Percentiles rank a stretch among this genome's conserved stretches.
Evolutionary conservation across 64 coral and sea anemone genomes (phyloP).

Genomic region (Porites lutea): DNA sequence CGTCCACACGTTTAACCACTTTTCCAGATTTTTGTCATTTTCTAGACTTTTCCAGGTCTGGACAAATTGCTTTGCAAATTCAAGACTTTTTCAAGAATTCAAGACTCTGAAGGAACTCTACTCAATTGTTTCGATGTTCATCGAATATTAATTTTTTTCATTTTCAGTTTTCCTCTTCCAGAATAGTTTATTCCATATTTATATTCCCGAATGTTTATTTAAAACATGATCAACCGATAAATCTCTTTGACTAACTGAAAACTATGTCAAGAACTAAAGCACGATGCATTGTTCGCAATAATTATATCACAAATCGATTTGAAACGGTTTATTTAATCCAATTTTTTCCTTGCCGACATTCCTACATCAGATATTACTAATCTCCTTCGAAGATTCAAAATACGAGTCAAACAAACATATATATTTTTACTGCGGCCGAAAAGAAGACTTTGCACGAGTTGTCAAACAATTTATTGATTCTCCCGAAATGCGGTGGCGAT

Average conservation of each 20-base stretch:
- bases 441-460: background rate
- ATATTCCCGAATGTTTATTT: background rate
- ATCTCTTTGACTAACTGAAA: background rate
- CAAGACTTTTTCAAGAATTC: too few species aligned
- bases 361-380: background rate
- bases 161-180: too few species aligned
- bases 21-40: too few species aligned
- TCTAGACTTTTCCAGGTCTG: too few species aligned
- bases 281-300: background rate
- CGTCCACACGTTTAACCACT: too few species aligned
- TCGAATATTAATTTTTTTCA: too few species aligned
- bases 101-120: too few species aligned
- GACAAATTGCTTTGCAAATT: too few species aligned
- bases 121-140: too few species aligned
- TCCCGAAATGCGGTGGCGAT: background rate
- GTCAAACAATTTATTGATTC: background rate
- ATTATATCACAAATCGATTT: slow-evolving; percentile 13
- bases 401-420: slow-evolving; percentile 9
- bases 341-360: background rate
- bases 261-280: background rate
- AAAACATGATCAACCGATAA: background rate
- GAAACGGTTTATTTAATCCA: background rate
- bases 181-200: too few species aligned
- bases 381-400: background rate
- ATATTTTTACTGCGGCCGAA: slow-evolving; percentile 15